phyloP scores from a whole-genome alignment of 2,113 vertebrate species.

The Clarias macrocephalus region DNA sequence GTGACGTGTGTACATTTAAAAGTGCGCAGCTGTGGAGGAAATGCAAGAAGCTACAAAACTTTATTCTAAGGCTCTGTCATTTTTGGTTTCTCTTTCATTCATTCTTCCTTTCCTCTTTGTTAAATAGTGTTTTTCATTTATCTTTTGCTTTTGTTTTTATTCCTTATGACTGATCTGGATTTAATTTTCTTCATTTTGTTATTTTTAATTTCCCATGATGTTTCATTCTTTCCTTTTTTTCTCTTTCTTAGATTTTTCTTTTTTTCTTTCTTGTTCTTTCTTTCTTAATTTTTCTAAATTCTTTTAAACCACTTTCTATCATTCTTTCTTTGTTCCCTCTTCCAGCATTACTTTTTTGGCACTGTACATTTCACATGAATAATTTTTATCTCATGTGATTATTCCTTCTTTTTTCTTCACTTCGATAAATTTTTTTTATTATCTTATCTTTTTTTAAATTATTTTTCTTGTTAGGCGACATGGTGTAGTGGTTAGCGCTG shows the following conservation, averaged over 20 bases:
- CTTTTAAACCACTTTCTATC: not conserved
- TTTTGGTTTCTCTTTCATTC: not conserved
- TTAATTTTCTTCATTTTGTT: not conserved
- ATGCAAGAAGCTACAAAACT: not conserved
- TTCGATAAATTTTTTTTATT: not conserved
- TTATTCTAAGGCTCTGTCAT: not conserved
- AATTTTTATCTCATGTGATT: not conserved
- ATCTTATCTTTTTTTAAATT: too few relatives aligned
- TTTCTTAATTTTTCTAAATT: not conserved
- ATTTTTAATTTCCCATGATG: not conserved
- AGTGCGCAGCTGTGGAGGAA: not conserved
- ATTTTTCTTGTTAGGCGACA: too few relatives aligned
- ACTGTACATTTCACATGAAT: too few relatives aligned
- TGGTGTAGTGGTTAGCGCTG: too few relatives aligned
- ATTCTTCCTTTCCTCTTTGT: not conserved
- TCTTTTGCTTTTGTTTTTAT: not conserved
- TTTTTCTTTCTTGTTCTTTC: not conserved
- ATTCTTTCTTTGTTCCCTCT: not conserved
- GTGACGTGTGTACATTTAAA: not conserved
- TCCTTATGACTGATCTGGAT: too few relatives aligned
- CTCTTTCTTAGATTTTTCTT: not conserved
- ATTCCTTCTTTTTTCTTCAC: not conserved
- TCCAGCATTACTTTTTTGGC: not conserved
- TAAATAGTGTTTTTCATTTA: not conserved
- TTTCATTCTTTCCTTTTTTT: not conserved